Evolutionary conservation across 2,113 vertebrate species (phyloP), one percentile per base, ranked within the genome.

Genomic region (Lipotes vexillifer): DNA sequence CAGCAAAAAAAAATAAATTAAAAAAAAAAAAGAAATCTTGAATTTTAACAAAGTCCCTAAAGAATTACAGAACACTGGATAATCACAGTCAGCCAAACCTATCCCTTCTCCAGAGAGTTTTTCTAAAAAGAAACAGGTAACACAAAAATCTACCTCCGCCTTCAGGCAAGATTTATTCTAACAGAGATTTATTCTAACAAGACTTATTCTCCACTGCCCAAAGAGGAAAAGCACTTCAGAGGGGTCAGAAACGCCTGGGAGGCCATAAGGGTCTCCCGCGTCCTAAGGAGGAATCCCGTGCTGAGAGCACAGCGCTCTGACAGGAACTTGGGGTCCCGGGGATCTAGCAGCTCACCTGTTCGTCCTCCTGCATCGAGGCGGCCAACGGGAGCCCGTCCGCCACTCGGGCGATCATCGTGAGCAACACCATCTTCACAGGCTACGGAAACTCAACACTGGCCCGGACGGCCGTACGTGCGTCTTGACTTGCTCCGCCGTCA

Each of bases 331-430:
- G 65, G 49, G 36, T 80, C 87, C 36, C 80, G 46, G 94, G 52
- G 52, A 8, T 9, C 52, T 1, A 2, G 23, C 0, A 17, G 84
- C 97, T 78, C 97, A 99, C 99, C 99, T 99, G 99, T 95, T 99
- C 99, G 96, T 99, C 99, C 97, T 99, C 99, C 96, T 99, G 99
- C 99, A 99, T 99, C 1, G 99, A 99, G 3, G 99, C 99, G 81
- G 99, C 99, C 96, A 99, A 98, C 5, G 99, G 99, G 31, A 99
- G 99, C 36, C 99, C 99, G 97, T 99, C 99, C 25, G 99, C 99
- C 98, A 99, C 98, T 49, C 99, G 99, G 69, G 99, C 99, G 97
- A 99, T 99, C 99, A 99, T 99, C 33, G 99, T 99, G 27, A 99
- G 98, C 96, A 99, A 97, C 98, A 99, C 99, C 99, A 99, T 99